Percentiles rank a stretch among this genome's conserved stretches.
Evolutionary conservation across 2,888 invertebrate genomes (phyloP).

Genomic region (Polylopha cassiicola): DNA sequence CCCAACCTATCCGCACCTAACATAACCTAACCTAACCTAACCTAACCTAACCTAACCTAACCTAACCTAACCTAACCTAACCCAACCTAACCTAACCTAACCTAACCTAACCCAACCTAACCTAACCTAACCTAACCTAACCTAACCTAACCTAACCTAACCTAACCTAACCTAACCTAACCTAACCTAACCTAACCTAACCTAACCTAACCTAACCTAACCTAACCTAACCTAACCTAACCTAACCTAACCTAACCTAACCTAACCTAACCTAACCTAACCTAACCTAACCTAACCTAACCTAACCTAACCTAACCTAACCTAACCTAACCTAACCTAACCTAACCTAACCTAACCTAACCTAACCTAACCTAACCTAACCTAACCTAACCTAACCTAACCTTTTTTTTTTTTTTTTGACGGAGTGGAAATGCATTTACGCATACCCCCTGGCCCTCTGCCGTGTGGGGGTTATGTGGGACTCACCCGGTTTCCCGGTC

Average conservation of each 20-base stretch:
- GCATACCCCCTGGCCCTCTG: too few relatives aligned
- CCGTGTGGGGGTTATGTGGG: too few relatives aligned
- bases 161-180: slow-evolving; percentile 13
- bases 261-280: slow-evolving; percentile 13
- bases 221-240: slow-evolving; percentile 13
- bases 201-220: slow-evolving; percentile 13
- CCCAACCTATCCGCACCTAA: slow-evolving; percentile 9
- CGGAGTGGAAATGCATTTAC: too few relatives aligned
- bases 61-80: slow-evolving; percentile 13
- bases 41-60: slow-evolving; percentile 13
- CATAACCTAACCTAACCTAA: slow-evolving; percentile 12
- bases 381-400: slow-evolving; percentile 13
- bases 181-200: slow-evolving; percentile 13
- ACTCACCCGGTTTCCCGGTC: too few relatives aligned
- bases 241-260: slow-evolving; percentile 13
- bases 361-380: slow-evolving; percentile 13
- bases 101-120: slow-evolving; percentile 12
- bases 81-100: slow-evolving; percentile 12
- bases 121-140: slow-evolving; percentile 13
- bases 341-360: slow-evolving; percentile 13
- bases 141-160: slow-evolving; percentile 13
- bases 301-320: slow-evolving; percentile 13
- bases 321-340: slow-evolving; percentile 13
- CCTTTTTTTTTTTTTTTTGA: too few relatives aligned
- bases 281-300: slow-evolving; percentile 13